Percentiles rank a stretch among this genome's conserved stretches.
Conservation (phyloP, 1,140 invertebrate genomes). For the Drosophila athabasca region DNA sequence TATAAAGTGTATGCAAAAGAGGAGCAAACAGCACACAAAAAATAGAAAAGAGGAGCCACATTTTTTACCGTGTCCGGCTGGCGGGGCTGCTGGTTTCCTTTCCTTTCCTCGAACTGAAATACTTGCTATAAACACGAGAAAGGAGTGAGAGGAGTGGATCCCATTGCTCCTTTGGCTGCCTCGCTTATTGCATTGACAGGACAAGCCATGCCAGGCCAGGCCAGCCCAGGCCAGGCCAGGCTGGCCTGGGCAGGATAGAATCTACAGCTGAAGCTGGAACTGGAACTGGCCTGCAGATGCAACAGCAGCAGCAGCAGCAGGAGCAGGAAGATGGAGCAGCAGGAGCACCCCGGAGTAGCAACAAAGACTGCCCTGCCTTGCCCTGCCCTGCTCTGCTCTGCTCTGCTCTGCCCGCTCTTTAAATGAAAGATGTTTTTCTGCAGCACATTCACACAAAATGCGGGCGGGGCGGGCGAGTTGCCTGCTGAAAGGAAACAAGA, state of each 20-base stretch:
- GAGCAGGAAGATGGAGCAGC: conserved; percentile 13
- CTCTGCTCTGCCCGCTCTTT: conserved; percentile 29
- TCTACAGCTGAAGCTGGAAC: not conserved
- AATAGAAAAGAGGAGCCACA: conserved; percentile 24
- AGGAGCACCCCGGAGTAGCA: conserved; percentile 39
- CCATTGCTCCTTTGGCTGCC: conserved; percentile 66
- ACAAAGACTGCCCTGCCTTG: conserved; percentile 35
- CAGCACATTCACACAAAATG: conserved; percentile 50
- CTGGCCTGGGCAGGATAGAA: not conserved
- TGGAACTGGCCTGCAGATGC: conserved; percentile 26
- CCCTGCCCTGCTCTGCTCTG: no score
- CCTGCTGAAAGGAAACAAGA: conserved; percentile 63
- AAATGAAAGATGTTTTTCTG: conserved; percentile 63
- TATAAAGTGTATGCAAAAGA: conserved; percentile 69
- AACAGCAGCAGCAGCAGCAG: conserved; percentile 16
- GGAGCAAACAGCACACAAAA: conserved; percentile 46
- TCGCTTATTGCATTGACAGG: conserved; percentile 78
- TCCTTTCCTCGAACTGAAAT: conserved; percentile 59
- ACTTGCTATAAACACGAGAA: conserved; percentile 79
- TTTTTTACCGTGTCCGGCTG: conserved; percentile 53
- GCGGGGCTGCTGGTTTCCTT: conserved; percentile 38
- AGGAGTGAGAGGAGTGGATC: conserved; percentile 29
- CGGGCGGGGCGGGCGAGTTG: conserved; percentile 45
- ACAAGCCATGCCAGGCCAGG: conserved; percentile 23
- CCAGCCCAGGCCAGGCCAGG: not conserved